A percentile compares a stretch with the other conserved stretches of the same genome.
phyloP scores from a whole-genome alignment of 1,140 invertebrate genomes.

The Pachypeltis micranthus region DNA sequence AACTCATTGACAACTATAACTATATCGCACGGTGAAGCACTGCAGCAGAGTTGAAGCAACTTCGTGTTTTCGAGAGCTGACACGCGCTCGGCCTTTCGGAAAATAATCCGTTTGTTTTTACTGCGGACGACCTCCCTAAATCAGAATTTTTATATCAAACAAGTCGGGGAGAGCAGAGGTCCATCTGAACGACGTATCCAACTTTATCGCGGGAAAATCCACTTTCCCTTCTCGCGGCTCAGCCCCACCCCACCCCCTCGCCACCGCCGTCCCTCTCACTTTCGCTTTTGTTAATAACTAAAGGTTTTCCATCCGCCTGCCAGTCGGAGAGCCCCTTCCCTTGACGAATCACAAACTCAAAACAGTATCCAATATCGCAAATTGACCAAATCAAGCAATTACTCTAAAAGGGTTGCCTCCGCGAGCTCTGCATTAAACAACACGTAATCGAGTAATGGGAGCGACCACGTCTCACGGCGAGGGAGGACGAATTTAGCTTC shows the following conservation, averaged over 20 bases:
- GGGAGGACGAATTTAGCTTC: background rate
- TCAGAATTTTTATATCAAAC: too few relatives aligned
- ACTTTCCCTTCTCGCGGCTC: background rate
- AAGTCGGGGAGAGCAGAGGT: background rate
- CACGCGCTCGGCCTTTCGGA: too few relatives aligned
- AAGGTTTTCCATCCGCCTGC: background rate
- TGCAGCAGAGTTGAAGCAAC: too few relatives aligned
- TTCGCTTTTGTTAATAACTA: slow-evolving; percentile 6
- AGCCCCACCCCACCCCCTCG: background rate
- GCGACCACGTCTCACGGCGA: background rate
- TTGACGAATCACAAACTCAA: slow-evolving; percentile 4
- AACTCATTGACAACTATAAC: too few relatives aligned
- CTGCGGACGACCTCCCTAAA: too few relatives aligned
- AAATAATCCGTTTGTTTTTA: too few relatives aligned
- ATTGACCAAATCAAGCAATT: slow-evolving; percentile 14
- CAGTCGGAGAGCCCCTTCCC: background rate
- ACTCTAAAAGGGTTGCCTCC: slow-evolving; percentile 4
- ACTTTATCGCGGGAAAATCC: background rate
- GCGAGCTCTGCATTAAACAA: slow-evolving; percentile 8
- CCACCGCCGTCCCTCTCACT: background rate
- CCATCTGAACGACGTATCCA: background rate
- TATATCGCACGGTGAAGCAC: too few relatives aligned
- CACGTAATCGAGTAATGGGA: slow-evolving; percentile 16
- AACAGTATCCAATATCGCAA: slow-evolving; percentile 14
- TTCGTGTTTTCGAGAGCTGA: too few relatives aligned